phyloP scores from a whole-genome alignment of 2,113 vertebrate genomes.

The Peucedramus taeniatus region DNA sequence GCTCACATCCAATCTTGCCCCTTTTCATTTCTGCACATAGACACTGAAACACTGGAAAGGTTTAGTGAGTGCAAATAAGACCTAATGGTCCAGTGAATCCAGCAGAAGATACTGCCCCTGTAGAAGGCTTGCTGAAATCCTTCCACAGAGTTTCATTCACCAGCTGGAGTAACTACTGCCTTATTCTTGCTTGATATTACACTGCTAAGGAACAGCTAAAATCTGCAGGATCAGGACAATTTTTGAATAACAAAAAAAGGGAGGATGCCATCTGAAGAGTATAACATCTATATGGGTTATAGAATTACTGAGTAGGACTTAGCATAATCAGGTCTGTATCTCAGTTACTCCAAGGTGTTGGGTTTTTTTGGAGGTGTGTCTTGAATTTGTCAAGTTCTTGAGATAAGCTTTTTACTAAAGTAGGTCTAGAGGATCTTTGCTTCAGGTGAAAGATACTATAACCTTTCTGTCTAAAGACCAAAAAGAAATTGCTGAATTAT shows the following conservation, averaged over 20 bases:
- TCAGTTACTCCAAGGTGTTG: conserved; percentile 1
- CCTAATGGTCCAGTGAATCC: not conserved
- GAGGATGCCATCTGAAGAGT: not conserved
- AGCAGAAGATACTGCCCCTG: not conserved
- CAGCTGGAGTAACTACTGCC: not conserved
- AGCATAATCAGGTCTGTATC: conserved; percentile 12
- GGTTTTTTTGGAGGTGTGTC: conserved; percentile 11
- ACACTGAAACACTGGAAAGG: not conserved
- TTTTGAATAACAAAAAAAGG: not conserved
- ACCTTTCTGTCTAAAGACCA: conserved; percentile 24
- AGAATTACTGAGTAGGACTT: conserved; percentile 11
- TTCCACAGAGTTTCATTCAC: not conserved
- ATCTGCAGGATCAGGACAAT: not conserved
- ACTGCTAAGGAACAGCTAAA: not conserved
- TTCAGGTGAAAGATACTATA: not conserved
- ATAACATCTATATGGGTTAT: not conserved
- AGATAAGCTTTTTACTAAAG: conserved; percentile 41
- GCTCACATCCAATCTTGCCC: not conserved
- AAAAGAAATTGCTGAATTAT: conserved; percentile 72
- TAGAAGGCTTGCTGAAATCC: not conserved
- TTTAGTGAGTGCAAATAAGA: not conserved
- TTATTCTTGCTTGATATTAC: not conserved
- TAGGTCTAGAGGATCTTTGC: conserved; percentile 14
- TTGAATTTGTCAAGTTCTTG: conserved; percentile 18
- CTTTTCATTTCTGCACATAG: not conserved